These are phyloP conservation scores for Clarias platycephalus DNA, from an alignment of 2,797 vertebrate species.

Conservation along the genomic window DNA sequence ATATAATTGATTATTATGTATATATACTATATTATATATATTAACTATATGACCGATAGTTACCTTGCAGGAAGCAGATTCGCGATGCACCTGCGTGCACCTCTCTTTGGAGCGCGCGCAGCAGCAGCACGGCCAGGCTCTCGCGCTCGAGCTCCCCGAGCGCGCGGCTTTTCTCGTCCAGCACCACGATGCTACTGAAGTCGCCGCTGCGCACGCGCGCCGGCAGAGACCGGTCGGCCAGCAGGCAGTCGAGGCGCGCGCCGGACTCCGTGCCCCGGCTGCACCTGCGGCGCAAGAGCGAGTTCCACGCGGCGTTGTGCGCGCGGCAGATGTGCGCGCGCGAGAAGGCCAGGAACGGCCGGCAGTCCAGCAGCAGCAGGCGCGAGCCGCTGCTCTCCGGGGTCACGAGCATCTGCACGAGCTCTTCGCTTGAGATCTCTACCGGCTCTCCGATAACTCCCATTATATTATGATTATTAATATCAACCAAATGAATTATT, in stretches of 20 bases:
- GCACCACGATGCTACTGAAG: slow-evolving; percentile 77
- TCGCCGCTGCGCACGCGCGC: slow-evolving; percentile 73
- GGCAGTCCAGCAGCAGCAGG: slow-evolving; percentile 77
- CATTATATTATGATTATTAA: slow-evolving; percentile 11
- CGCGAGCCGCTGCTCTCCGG: slow-evolving; percentile 66
- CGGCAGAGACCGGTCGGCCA: slow-evolving; percentile 78
- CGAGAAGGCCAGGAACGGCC: slow-evolving; percentile 82
- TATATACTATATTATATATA: neutral
- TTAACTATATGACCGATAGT: neutral
- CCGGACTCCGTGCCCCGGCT: slow-evolving; percentile 31
- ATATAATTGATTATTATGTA: neutral
- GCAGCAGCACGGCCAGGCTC: slow-evolving; percentile 75
- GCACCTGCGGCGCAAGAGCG: slow-evolving; percentile 77
- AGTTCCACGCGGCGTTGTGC: slow-evolving; percentile 84
- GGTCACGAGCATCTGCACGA: slow-evolving; percentile 71
- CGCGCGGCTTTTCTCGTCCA: slow-evolving; percentile 75
- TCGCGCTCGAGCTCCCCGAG: slow-evolving; percentile 70
- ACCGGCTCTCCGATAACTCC: slow-evolving; percentile 46
- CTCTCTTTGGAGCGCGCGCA: slow-evolving; percentile 75
- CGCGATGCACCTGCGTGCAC: slow-evolving; percentile 61
- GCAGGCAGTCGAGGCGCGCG: slow-evolving; percentile 70
- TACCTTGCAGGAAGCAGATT: slow-evolving; percentile 82
- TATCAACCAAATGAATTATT: neutral
- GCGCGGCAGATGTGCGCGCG: slow-evolving; percentile 74
- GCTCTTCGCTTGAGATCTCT: slow-evolving; percentile 69